Percentiles rank a stretch among this genome's conserved stretches.
phyloP scores from a whole-genome alignment of 2,797 vertebrate genomes.

The Craterocephalus amniculus region DNA sequence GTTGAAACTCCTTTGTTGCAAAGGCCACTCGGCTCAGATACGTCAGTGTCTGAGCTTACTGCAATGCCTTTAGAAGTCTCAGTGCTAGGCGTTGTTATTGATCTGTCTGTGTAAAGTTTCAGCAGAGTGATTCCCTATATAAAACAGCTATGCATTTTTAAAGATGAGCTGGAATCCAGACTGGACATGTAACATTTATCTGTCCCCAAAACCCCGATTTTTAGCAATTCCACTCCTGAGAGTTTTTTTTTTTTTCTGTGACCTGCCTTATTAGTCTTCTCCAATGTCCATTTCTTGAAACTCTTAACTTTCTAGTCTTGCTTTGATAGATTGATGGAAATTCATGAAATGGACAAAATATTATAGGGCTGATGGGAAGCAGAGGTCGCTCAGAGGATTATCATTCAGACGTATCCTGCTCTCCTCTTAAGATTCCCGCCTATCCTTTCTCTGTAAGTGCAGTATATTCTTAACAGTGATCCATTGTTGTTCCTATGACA shows the following conservation, averaged over 20 bases:
- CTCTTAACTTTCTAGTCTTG: constrained; percentile 55
- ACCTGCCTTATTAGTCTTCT: constrained; percentile 33
- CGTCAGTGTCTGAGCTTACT: constrained; percentile 75
- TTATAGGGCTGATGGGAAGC: constrained; percentile 44
- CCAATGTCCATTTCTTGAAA: constrained; percentile 31
- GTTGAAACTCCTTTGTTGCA: constrained; percentile 76
- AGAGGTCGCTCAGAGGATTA: constrained; percentile 62
- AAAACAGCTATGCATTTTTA: constrained; percentile 74
- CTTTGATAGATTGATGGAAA: constrained; percentile 63
- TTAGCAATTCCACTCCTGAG: constrained; percentile 61
- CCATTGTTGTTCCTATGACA: constrained; percentile 78
- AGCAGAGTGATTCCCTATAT: constrained; percentile 72
- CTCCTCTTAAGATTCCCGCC: constrained; percentile 62
- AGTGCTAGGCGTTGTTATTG: constrained; percentile 73
- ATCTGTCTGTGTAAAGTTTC: constrained; percentile 83
- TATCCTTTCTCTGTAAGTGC: constrained; percentile 60
- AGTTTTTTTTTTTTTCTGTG: constrained; percentile 25
- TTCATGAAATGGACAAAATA: constrained; percentile 34
- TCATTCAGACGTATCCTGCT: constrained; percentile 57
- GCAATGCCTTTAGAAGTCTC: constrained; percentile 71
- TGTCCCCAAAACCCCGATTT: constrained; percentile 58
- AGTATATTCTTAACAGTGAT: constrained; percentile 75
- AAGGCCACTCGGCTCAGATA: constrained; percentile 77
- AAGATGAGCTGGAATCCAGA: constrained; percentile 53
- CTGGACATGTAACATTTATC: constrained; percentile 71